Conservation (phyloP, 2,888 invertebrate species). For the Lathronympha strigana region DNA sequence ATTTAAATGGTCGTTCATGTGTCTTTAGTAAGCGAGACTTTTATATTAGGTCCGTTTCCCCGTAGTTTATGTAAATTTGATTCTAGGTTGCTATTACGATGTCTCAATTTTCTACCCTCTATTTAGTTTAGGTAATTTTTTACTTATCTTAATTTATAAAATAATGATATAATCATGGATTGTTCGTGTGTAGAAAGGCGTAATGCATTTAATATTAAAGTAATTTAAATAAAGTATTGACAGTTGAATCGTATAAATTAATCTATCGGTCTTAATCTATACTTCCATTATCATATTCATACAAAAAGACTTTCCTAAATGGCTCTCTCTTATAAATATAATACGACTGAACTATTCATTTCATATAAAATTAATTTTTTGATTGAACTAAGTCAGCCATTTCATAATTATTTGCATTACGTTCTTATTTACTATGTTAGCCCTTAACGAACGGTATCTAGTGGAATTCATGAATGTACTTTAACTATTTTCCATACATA, state of each 20-base stretch:
- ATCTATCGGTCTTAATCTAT: background rate
- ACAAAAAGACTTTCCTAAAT: background rate
- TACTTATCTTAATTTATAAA: constrained; percentile 30
- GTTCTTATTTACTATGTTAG: constrained; percentile 11
- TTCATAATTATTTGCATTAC: constrained; percentile 13
- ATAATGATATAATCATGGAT: background rate
- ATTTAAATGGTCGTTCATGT: background rate
- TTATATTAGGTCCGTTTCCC: constrained; percentile 22
- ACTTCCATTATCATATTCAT: background rate
- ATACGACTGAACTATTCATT: constrained; percentile 2
- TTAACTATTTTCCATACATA: constrained; percentile 44
- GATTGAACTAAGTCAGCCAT: background rate
- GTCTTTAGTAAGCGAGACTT: constrained; percentile 15
- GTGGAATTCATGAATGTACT: constrained; percentile 27
- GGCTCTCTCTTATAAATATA: constrained; percentile 19
- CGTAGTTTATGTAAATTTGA: background rate
- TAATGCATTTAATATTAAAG: constrained; percentile 28
- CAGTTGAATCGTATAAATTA: constrained; percentile 10
- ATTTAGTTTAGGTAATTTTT: constrained; percentile 33
- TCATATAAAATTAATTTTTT: background rate
- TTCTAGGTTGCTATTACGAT: constrained; percentile 18
- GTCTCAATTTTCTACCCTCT: constrained; percentile 24
- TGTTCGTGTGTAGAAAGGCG: constrained; percentile 11
- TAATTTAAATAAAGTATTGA: background rate
- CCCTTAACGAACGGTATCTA: constrained; percentile 24